Evolutionary conservation across 2,113 vertebrate genomes (phyloP).

Genomic region (Strix uralensis): DNA sequence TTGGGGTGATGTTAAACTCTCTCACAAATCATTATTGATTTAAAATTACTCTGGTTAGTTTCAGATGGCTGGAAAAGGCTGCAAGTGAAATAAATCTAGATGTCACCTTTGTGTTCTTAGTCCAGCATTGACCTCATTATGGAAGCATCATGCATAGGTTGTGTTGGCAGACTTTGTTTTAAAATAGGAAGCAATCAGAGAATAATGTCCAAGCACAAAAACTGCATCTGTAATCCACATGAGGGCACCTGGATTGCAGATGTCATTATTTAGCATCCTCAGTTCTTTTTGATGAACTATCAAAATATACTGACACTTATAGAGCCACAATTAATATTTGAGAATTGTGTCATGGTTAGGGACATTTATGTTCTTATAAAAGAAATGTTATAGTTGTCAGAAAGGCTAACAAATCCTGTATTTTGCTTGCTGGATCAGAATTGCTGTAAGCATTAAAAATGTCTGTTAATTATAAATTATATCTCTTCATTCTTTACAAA

Average conservation of each 20-base stretch:
- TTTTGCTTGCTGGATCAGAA: neutral
- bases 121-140: conserved; percentile 15
- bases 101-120: conserved; percentile 8
- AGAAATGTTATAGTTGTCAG: neutral
- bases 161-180: conserved; percentile 33
- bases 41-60: conserved; percentile 49
- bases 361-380: neutral
- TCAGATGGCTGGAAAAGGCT: conserved; percentile 12
- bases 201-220: conserved; percentile 9
- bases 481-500: neutral
- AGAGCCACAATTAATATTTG: neutral
- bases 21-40: conserved; percentile 26
- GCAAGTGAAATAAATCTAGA: conserved; percentile 38
- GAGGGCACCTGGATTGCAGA: neutral
- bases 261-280: neutral
- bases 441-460: neutral
- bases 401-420: neutral
- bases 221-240: neutral
- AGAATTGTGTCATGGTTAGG: neutral
- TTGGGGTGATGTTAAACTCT: neutral
- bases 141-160: neutral
- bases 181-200: conserved; percentile 3
- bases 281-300: neutral
- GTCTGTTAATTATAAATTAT: neutral
- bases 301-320: conserved; percentile 1